Conservation (phyloP, 2,113 vertebrate species). For the Ceyx melanurus region DNA sequence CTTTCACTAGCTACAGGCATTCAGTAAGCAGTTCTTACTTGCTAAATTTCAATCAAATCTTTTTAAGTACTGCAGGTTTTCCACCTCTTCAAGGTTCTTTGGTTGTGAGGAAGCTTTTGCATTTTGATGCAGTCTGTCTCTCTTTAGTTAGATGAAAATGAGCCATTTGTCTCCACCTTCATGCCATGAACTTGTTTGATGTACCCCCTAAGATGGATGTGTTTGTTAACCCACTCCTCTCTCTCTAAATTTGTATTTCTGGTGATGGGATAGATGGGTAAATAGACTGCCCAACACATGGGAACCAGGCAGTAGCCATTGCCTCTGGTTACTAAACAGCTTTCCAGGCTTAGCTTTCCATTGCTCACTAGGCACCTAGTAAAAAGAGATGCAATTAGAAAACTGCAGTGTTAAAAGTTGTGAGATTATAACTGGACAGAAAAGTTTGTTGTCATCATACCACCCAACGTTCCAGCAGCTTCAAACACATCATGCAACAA, state of each 20-base stretch:
- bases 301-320: neutral
- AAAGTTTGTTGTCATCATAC: neutral
- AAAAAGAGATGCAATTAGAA: neutral
- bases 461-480: neutral
- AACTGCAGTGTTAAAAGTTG: neutral
- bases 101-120: neutral
- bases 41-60: neutral
- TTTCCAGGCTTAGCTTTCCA: neutral
- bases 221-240: neutral
- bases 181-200: neutral
- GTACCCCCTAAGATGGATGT: neutral
- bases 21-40: neutral
- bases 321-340: neutral
- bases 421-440: neutral
- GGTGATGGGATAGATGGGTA: neutral
- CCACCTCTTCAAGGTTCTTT: neutral
- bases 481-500: neutral
- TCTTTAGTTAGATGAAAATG: neutral
- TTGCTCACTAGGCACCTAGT: neutral
- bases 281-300: neutral
- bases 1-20: accelerated
- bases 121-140: neutral
- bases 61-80: neutral
- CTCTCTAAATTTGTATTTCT: neutral
- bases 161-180: neutral